Conservation (phyloP, 2,888 invertebrate species). For the Tyria jacobaeae region DNA sequence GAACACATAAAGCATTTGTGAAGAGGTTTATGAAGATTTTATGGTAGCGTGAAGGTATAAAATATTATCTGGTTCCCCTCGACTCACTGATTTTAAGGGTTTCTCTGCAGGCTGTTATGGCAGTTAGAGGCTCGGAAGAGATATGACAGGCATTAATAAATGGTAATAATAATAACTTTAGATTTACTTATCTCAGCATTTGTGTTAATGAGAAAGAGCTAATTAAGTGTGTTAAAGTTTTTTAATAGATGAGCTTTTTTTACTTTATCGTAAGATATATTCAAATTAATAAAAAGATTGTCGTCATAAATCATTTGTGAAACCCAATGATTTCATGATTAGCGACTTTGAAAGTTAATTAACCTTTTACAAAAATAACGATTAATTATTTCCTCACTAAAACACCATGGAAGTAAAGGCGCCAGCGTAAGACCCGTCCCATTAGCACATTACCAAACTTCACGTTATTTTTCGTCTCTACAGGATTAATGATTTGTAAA, state of each 20-base stretch:
- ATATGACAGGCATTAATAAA: slow-evolving; percentile 22
- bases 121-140: slow-evolving; percentile 30
- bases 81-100: slow-evolving; percentile 52
- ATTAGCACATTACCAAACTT: slow-evolving; percentile 21
- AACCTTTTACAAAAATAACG: neutral
- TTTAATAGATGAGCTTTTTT: neutral
- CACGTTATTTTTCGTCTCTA: slow-evolving; percentile 49
- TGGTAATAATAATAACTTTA: slow-evolving; percentile 17
- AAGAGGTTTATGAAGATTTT: slow-evolving; percentile 54
- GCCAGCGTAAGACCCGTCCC: neutral
- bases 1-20: slow-evolving; percentile 52
- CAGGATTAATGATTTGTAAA: slow-evolving; percentile 66
- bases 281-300: neutral
- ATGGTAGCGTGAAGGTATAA: slow-evolving; percentile 49
- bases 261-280: neutral
- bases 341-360: too few species aligned
- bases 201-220: neutral
- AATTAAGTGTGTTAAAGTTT: neutral
- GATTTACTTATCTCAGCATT: slow-evolving; percentile 2
- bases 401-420: slow-evolving; percentile 8
- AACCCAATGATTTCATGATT: neutral
- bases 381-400: neutral
- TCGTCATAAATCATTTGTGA: neutral
- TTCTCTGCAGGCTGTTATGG: slow-evolving; percentile 21
- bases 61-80: slow-evolving; percentile 48